A percentile compares a stretch with the other conserved stretches of the same genome.
These are phyloP conservation scores for Proterorhinus semilunaris DNA, from an alignment of 2,113 vertebrate species.

Conservation along the genomic window DNA sequence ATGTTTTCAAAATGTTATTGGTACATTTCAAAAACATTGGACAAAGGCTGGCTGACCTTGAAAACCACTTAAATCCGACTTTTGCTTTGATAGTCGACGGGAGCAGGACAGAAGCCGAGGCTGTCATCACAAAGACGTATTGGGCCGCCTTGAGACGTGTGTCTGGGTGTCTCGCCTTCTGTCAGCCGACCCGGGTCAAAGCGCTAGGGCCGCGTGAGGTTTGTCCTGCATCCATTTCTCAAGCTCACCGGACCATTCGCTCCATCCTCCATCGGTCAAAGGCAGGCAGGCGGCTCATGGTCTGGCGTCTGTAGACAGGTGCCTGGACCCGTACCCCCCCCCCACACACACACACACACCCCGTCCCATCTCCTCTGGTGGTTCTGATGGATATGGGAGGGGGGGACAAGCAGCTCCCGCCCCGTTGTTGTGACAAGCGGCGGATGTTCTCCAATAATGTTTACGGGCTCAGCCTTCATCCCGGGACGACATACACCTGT, in stretches of 20 bases:
- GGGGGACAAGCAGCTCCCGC: slow-evolving; percentile 36
- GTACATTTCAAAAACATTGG: neutral
- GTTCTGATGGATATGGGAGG: slow-evolving; percentile 73
- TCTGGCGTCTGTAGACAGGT: slow-evolving; percentile 58
- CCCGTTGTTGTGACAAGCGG: slow-evolving; percentile 78
- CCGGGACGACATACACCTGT: slow-evolving; percentile 78
- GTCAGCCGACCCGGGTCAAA: slow-evolving; percentile 54
- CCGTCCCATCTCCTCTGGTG: slow-evolving; percentile 38
- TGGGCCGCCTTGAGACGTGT: slow-evolving; percentile 21
- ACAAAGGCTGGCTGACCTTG: neutral
- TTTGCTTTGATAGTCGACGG: slow-evolving; percentile 12
- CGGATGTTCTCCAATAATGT: slow-evolving; percentile 84
- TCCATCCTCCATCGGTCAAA: slow-evolving; percentile 33
- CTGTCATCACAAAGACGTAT: slow-evolving; percentile 55
- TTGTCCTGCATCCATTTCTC: slow-evolving; percentile 65
- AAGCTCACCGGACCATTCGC: slow-evolving; percentile 62
- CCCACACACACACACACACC: slow-evolving; percentile 36
- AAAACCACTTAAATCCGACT: slow-evolving; percentile 1
- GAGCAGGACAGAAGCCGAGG: slow-evolving; percentile 23
- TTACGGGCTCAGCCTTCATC: slow-evolving; percentile 77
- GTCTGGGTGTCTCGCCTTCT: slow-evolving; percentile 32
- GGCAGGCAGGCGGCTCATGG: slow-evolving; percentile 26
- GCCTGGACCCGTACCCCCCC: slow-evolving; percentile 47
- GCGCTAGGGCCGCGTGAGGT: slow-evolving; percentile 41
- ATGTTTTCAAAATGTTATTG: too few relatives aligned